These are phyloP conservation scores for Napeogenes sylphis DNA, from an alignment of 2,888 invertebrate genomes.

Conservation along the genomic window DNA sequence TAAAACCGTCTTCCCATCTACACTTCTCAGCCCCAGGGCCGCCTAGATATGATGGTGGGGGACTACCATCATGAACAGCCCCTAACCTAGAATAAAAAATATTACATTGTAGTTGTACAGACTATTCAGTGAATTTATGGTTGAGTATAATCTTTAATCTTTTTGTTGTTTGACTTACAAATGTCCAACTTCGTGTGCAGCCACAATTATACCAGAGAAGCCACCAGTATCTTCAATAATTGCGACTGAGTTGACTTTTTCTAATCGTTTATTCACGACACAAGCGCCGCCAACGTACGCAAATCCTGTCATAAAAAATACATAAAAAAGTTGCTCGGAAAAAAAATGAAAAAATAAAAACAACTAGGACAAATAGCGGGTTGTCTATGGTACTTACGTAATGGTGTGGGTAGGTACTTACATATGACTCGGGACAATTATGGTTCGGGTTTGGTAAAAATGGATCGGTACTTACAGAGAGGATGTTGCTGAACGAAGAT, in stretches of 20 bases:
- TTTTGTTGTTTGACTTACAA: conserved; percentile 81
- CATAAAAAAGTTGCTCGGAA: conserved; percentile 11
- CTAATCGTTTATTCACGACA: conserved; percentile 95
- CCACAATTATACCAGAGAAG: conserved; percentile 97
- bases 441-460: conserved; percentile 6
- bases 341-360: conserved; percentile 15
- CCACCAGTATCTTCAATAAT: conserved; percentile 98
- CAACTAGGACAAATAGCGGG: conserved; percentile 6
- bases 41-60: conserved; percentile 94
- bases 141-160: too few species aligned
- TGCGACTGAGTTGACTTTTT: conserved; percentile 97
- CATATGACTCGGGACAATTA: conserved; percentile 14
- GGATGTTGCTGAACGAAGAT: conserved; percentile 15
- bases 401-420: conserved; percentile 1
- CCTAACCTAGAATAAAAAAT: conserved; percentile 81
- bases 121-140: too few species aligned
- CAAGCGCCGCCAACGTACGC: conserved; percentile 98
- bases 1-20: conserved; percentile 97
- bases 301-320: conserved; percentile 81
- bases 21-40: conserved; percentile 97
- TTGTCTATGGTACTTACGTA: conserved; percentile 9
- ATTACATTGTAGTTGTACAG: not conserved
- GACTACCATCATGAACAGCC: conserved; percentile 97
- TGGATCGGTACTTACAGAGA: conserved; percentile 21
- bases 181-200: conserved; percentile 97